A percentile compares a stretch with the other conserved stretches of the same genome.
phyloP scores from a whole-genome alignment of 2,888 invertebrate species.

The Sphaerophoria rueppellii region DNA sequence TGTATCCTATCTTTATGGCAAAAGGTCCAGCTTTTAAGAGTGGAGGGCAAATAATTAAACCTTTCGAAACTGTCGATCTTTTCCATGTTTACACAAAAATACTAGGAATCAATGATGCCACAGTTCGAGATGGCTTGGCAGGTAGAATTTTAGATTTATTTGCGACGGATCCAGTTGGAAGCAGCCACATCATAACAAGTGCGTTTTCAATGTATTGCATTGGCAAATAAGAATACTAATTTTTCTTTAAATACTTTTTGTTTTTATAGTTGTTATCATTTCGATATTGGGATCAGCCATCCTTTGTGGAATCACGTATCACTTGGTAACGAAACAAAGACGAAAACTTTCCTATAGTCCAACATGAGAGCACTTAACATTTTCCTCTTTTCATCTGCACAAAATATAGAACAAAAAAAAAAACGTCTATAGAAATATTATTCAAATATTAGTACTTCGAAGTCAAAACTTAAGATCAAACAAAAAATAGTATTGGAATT shows the following conservation, averaged over 20 bases:
- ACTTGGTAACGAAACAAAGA: slow-evolving; percentile 32
- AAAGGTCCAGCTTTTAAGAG: slow-evolving; percentile 86
- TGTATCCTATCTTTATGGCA: slow-evolving; percentile 89
- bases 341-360: slow-evolving; percentile 49
- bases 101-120: slow-evolving; percentile 77
- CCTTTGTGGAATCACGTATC: slow-evolving; percentile 46
- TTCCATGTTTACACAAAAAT: slow-evolving; percentile 84
- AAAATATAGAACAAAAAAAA: background rate
- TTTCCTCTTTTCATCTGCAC: background rate
- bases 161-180: background rate
- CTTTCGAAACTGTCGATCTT: slow-evolving; percentile 86
- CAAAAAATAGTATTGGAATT: too few relatives aligned
- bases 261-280: slow-evolving; percentile 46
- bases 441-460: too few relatives aligned
- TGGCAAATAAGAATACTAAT: too few relatives aligned
- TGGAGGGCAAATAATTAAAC: slow-evolving; percentile 82
- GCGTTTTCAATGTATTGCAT: background rate
- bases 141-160: slow-evolving; percentile 31
- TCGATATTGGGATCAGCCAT: slow-evolving; percentile 26
- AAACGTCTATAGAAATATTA: background rate
- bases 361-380: slow-evolving; percentile 1
- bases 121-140: slow-evolving; percentile 32
- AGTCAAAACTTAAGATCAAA: too few relatives aligned
- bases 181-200: slow-evolving; percentile 44
- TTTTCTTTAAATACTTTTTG: background rate